Evolutionary conservation across 1,140 invertebrate species (phyloP).

Genomic region (Aphelinus certus): DNA sequence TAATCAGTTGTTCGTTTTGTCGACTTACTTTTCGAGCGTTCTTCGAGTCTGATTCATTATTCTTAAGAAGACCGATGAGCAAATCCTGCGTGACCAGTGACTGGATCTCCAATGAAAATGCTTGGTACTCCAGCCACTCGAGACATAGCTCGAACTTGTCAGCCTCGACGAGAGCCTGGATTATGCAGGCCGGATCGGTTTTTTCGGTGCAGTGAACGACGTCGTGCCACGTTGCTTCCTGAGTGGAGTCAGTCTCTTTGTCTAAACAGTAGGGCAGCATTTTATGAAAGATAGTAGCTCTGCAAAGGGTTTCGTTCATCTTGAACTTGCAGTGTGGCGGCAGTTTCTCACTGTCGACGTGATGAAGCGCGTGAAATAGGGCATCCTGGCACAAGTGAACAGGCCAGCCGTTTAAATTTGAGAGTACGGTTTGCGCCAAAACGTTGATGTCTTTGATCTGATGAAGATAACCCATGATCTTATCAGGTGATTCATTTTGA

Average conservation of each 20-base stretch:
- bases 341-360: slow-evolving; percentile 53
- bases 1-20: slow-evolving; percentile 29
- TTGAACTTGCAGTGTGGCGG: slow-evolving; percentile 53
- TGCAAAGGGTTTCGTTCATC: slow-evolving; percentile 59
- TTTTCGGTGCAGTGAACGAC: slow-evolving; percentile 60
- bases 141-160: slow-evolving; percentile 71
- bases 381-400: slow-evolving; percentile 53
- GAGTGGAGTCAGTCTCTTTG: slow-evolving; percentile 43
- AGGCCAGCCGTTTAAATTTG: slow-evolving; percentile 53
- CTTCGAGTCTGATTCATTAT: slow-evolving; percentile 51
- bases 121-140: slow-evolving; percentile 69
- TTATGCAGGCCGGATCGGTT: slow-evolving; percentile 51
- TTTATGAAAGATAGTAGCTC: slow-evolving; percentile 62
- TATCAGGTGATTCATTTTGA: slow-evolving; percentile 34
- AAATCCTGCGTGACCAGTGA: slow-evolving; percentile 52
- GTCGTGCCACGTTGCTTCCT: slow-evolving; percentile 61
- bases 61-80: slow-evolving; percentile 54
- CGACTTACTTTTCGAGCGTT: slow-evolving; percentile 51
- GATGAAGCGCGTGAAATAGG: slow-evolving; percentile 49
- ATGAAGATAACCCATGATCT: slow-evolving; percentile 51
- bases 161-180: slow-evolving; percentile 54
- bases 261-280: slow-evolving; percentile 57
- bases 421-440: slow-evolving; percentile 50
- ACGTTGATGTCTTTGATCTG: slow-evolving; percentile 55
- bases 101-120: slow-evolving; percentile 57